Evolutionary conservation across 2,113 vertebrate genomes (phyloP).

Genomic region (Zosterops hypoxanthus): DNA sequence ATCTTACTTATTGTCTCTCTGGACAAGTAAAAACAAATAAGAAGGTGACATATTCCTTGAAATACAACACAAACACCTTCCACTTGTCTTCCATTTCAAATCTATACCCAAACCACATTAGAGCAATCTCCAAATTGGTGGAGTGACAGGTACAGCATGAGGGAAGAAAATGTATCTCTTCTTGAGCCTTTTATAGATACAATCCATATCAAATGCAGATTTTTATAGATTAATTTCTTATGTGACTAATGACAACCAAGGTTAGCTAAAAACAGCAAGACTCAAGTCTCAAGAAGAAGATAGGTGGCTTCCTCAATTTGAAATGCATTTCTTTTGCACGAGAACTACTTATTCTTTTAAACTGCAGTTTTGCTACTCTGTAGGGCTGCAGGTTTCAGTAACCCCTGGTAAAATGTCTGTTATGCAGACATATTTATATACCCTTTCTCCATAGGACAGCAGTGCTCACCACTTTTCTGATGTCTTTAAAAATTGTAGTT

Average conservation of each 20-base stretch:
- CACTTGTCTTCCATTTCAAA: slow-evolving; percentile 16
- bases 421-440: neutral
- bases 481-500: neutral
- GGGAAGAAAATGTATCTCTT: neutral
- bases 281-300: neutral
- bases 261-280: slow-evolving; percentile 30
- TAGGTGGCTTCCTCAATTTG: neutral
- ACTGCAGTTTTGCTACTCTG: neutral
- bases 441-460: neutral
- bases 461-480: neutral
- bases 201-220: slow-evolving; percentile 23
- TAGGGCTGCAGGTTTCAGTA: neutral
- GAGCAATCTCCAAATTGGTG: neutral
- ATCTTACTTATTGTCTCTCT: slow-evolving; percentile 9
- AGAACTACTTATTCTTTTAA: neutral
- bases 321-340: neutral
- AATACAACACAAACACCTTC: neutral
- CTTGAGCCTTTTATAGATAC: slow-evolving; percentile 9
- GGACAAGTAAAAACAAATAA: neutral
- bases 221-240: slow-evolving; percentile 2
- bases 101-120: slow-evolving; percentile 31
- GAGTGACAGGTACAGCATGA: neutral
- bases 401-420: neutral
- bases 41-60: neutral
- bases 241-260: neutral